phyloP scores from a whole-genome alignment of 1,140 invertebrate genomes.

The Zelostemma sp. region DNA sequence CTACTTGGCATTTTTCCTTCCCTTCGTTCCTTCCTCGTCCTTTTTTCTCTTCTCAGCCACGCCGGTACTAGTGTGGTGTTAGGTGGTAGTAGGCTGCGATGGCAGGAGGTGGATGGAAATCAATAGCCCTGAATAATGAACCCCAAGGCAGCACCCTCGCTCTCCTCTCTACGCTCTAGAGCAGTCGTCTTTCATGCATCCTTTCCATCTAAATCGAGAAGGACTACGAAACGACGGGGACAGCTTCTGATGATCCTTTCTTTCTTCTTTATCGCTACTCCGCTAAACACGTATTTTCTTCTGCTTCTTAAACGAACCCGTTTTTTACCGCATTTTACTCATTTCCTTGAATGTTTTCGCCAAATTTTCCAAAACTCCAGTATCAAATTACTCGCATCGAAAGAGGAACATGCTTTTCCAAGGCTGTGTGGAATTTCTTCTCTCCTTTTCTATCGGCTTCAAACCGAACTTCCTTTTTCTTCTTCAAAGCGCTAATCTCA shows the following conservation, averaged over 20 bases:
- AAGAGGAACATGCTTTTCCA: too few relatives aligned
- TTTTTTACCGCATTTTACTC: conserved; percentile 30
- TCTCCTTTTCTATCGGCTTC: too few relatives aligned
- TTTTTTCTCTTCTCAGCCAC: conserved; percentile 33
- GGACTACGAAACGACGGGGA: conserved; percentile 27
- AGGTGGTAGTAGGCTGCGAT: conserved; percentile 51
- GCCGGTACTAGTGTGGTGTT: conserved; percentile 55
- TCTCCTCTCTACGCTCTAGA: conserved; percentile 39
- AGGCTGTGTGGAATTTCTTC: too few relatives aligned
- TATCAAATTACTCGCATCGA: too few relatives aligned
- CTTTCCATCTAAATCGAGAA: conserved; percentile 33
- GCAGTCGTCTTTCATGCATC: conserved; percentile 47
- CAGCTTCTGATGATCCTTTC: neutral
- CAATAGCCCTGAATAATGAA: conserved; percentile 70
- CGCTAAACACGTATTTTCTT: conserved; percentile 18
- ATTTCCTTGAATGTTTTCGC: neutral
- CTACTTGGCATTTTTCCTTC: conserved; percentile 37
- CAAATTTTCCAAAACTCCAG: neutral
- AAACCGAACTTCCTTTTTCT: too few relatives aligned
- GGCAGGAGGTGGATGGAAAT: conserved; percentile 66
- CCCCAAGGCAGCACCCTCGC: conserved; percentile 55
- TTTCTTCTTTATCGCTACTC: neutral
- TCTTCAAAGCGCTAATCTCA: too few relatives aligned
- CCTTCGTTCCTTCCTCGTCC: conserved; percentile 19
- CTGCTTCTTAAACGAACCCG: conserved; percentile 33